Base-by-base conservation (phyloP, 1,140 invertebrate species). In the Metaphire vulgaris region DNA sequence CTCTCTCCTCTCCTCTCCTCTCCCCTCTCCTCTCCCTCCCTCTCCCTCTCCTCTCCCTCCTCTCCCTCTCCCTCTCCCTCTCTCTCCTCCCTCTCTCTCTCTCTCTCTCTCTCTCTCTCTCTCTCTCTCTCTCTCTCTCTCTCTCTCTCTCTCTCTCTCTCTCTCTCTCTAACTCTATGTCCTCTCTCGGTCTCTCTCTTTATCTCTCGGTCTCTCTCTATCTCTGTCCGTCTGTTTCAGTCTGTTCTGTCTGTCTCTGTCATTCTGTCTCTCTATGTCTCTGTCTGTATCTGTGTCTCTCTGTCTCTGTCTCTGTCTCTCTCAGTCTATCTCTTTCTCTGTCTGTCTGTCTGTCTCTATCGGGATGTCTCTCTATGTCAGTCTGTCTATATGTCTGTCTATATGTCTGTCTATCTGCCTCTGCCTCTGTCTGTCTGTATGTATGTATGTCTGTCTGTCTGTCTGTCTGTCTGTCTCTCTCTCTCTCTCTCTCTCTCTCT, bases 161-260 rank as follows among this genome's bases (percentile, higher is more conserved):
- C n/a, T n/a, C n/a, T n/a, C n/a, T n/a, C n/a, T n/a, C n/a, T n/a
- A n/a, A n/a, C n/a, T n/a, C n/a, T n/a, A n/a, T n/a, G n/a, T n/a
- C n/a, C n/a, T n/a, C n/a, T n/a, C n/a, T n/a, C n/a, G n/a, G n/a
- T n/a, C n/a, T n/a, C n/a, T n/a, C n/a, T n/a, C n/a, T n/a, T n/a
- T n/a, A n/a, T n/a, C n/a, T n/a, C n/a, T n/a, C n/a, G n/a, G n/a
- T n/a, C n/a, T n/a, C n/a, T n/a, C n/a, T n/a, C n/a, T n/a, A n/a
- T n/a, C n/a, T n/a, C n/a, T n/a, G n/a, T n/a, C n/a, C n/a, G n/a
- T n/a, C n/a, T n/a, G n/a, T n/a, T n/a, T n/a, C n/a, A n/a, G n/a
- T n/a, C n/a, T n/a, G n/a, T n/a, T n/a, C n/a, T n/a, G 41, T 56
- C 41, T 56, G 41, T 56, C 41, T 56, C 41, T 56, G 41, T 56